phyloP scores from a whole-genome alignment of 1,140 invertebrate genomes.

The Heterodera schachtii region DNA sequence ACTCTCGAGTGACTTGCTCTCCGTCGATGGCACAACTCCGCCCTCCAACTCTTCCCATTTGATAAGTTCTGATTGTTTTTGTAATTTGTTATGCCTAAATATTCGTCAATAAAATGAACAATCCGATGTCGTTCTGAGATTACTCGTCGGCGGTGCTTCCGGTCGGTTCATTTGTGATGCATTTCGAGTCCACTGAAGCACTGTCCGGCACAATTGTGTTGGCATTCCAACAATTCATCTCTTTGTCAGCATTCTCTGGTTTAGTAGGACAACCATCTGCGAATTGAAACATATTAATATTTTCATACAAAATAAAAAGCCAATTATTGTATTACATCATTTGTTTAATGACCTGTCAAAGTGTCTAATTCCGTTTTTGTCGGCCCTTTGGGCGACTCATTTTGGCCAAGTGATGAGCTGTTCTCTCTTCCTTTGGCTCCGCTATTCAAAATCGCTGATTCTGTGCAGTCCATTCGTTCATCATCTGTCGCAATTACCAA shows the following conservation, averaged over 20 bases:
- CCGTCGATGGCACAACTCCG: background rate
- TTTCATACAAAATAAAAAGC: no score
- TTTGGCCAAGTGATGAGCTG: background rate
- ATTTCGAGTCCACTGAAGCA: background rate
- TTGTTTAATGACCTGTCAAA: background rate
- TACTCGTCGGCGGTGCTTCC: background rate
- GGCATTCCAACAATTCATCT: background rate
- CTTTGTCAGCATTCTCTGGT: background rate
- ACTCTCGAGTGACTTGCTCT: background rate
- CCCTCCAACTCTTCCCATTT: constrained; percentile 10
- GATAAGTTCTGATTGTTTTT: background rate
- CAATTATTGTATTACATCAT: no score
- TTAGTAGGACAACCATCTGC: background rate
- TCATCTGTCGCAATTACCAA: constrained; percentile 18
- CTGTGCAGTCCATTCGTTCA: constrained; percentile 18
- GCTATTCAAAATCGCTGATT: background rate
- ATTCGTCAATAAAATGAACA: background rate
- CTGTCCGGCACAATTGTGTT: background rate
- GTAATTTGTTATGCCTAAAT: background rate
- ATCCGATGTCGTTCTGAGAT: background rate
- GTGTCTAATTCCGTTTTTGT: background rate
- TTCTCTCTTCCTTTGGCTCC: background rate
- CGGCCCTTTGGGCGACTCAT: background rate
- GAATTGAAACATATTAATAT: background rate
- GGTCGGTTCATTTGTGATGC: background rate